Percentiles rank a stretch among this genome's conserved stretches.
These are phyloP conservation scores for Sandelia bainsii DNA, from an alignment of 2,797 vertebrate species.

Conservation along the genomic window DNA sequence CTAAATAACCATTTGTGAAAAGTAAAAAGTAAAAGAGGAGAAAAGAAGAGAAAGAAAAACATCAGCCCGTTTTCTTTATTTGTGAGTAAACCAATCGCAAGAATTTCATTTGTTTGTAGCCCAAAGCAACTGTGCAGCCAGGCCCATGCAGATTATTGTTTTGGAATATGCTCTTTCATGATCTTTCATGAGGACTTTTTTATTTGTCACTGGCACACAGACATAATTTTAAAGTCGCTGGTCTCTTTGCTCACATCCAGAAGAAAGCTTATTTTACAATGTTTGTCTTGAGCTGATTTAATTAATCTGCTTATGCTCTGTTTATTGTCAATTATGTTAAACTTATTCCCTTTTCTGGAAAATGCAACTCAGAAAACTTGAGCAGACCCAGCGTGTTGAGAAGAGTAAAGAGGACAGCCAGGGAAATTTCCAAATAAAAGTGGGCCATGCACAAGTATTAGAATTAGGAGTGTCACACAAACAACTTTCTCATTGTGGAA, in stretches of 20 bases:
- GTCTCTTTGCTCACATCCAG: conserved; percentile 26
- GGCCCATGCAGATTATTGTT: conserved; percentile 20
- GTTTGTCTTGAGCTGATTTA: conserved; percentile 62
- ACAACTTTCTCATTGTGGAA: conserved; percentile 81
- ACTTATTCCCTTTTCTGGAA: conserved; percentile 60
- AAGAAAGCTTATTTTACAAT: conserved; percentile 42
- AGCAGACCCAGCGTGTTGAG: conserved; percentile 40
- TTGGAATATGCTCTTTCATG: conserved; percentile 39
- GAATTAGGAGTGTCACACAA: conserved; percentile 75
- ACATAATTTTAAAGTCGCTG: conserved; percentile 1
- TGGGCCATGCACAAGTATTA: conserved; percentile 59
- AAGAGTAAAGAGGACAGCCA: conserved; percentile 58
- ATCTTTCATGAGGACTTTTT: conserved; percentile 25
- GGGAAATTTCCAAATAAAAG: conserved; percentile 81
- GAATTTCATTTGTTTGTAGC: conserved; percentile 31
- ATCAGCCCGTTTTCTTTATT: no score
- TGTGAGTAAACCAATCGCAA: conserved; percentile 25
- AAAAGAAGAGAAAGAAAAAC: background rate
- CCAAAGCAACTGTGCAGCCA: conserved; percentile 23
- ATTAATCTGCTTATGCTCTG: conserved; percentile 66
- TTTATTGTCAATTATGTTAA: conserved; percentile 70
- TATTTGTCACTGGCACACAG: conserved; percentile 18
- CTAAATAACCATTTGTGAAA: conserved; percentile 17
- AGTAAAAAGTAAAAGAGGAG: conserved; percentile 8
- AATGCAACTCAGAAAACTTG: conserved; percentile 53